Percentiles rank a stretch among this genome's conserved stretches.
phyloP scores from a whole-genome alignment of 1,140 invertebrate genomes.

The Galendromus occidentalis region DNA sequence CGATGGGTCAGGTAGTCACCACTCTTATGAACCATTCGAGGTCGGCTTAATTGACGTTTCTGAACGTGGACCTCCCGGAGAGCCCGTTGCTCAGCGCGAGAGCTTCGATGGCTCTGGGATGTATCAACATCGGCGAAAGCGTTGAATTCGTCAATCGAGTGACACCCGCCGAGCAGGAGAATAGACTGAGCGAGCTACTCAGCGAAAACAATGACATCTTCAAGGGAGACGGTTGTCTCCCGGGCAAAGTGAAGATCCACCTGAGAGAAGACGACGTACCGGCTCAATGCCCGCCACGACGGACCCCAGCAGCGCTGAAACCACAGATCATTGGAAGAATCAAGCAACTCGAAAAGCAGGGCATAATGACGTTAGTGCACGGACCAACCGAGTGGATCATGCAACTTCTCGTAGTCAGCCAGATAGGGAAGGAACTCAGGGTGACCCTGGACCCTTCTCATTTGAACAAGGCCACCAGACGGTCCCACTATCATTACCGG shows the following conservation, averaged over 20 bases:
- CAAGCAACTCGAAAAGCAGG: slow-evolving; percentile 16
- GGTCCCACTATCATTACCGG: slow-evolving; percentile 13
- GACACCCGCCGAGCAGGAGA: too few relatives aligned
- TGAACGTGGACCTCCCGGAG: too few relatives aligned
- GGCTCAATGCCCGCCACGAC: slow-evolving; percentile 7
- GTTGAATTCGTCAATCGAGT: too few relatives aligned
- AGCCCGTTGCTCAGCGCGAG: too few relatives aligned
- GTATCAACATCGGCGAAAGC: too few relatives aligned
- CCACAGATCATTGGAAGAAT: slow-evolving; percentile 16
- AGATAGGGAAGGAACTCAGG: slow-evolving; percentile 16
- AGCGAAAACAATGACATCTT: background rate
- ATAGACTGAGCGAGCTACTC: too few relatives aligned
- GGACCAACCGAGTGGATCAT: slow-evolving; percentile 21
- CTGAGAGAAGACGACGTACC: slow-evolving; percentile 10
- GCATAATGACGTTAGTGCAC: slow-evolving; percentile 23
- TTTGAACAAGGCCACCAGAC: slow-evolving; percentile 22
- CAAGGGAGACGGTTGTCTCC: background rate
- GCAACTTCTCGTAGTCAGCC: slow-evolving; percentile 16
- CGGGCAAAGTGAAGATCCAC: slow-evolving; percentile 4
- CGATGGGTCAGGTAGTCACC: too few relatives aligned
- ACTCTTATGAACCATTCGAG: too few relatives aligned
- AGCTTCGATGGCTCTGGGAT: too few relatives aligned
- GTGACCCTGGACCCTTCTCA: slow-evolving; percentile 18
- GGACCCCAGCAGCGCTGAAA: slow-evolving; percentile 13
- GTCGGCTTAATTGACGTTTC: too few relatives aligned